phyloP scores from a whole-genome alignment of 92 coral and sea anemone genomes.

The Virgularia gustaviana region DNA sequence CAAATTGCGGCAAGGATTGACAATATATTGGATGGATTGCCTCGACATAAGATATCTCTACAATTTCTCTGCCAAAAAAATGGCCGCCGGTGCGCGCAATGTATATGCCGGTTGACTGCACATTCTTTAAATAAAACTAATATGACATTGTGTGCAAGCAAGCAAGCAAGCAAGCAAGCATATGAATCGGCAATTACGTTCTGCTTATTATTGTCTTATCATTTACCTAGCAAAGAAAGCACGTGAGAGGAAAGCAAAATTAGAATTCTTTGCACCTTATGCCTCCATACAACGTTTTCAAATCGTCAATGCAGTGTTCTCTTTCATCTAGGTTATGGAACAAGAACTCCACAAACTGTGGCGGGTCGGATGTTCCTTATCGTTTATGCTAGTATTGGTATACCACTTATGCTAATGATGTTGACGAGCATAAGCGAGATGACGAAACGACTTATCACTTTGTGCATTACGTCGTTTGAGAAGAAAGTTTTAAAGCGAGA shows the following conservation, averaged over 20 bases:
- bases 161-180: too few relatives aligned
- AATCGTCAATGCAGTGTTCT: not conserved
- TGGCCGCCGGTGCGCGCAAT: too few relatives aligned
- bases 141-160: too few relatives aligned
- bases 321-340: constrained; percentile 21
- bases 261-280: too few relatives aligned
- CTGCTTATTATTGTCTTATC: too few relatives aligned
- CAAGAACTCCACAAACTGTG: constrained; percentile 1
- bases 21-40: too few relatives aligned
- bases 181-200: too few relatives aligned
- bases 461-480: constrained; percentile 8
- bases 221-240: not conserved
- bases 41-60: too few relatives aligned
- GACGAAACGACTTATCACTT: constrained; percentile 1
- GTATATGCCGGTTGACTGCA: too few relatives aligned
- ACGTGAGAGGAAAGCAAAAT: not conserved
- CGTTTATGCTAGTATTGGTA: constrained; percentile 18
- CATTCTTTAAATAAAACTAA: too few relatives aligned
- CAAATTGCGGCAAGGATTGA: too few relatives aligned
- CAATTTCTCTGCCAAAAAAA: too few relatives aligned
- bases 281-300: not conserved
- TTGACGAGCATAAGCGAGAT: constrained; percentile 24
- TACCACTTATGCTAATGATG: constrained; percentile 32
- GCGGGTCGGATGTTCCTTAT: constrained; percentile 32
- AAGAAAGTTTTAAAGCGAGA: constrained; percentile 1